phyloP scores from a whole-genome alignment of 2,113 vertebrate species.

The Collichthys lucidus region DNA sequence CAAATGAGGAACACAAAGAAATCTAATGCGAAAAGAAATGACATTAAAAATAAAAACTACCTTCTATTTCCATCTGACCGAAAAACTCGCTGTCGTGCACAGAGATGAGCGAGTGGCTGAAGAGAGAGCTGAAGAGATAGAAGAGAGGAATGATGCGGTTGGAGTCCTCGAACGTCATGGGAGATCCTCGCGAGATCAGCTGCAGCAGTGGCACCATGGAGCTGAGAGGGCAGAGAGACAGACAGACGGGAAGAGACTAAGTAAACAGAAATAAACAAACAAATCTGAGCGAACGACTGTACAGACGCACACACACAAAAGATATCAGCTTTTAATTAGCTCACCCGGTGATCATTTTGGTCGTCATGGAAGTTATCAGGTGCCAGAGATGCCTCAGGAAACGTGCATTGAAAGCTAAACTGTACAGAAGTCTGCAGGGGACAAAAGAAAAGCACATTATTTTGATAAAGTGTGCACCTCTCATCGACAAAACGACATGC shows the following conservation, averaged over 20 bases:
- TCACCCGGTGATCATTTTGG: constrained; percentile 98
- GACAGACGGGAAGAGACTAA: not conserved
- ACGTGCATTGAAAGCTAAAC: constrained; percentile 96
- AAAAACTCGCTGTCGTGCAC: constrained; percentile 99
- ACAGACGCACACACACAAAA: not conserved
- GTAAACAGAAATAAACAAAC: not conserved
- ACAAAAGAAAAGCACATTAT: constrained; percentile 30
- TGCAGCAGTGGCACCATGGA: constrained; percentile 96
- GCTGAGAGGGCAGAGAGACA: constrained; percentile 75
- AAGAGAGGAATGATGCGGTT: constrained; percentile 97
- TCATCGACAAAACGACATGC: constrained; percentile 18
- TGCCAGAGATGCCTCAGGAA: constrained; percentile 97
- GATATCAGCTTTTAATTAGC: constrained; percentile 38
- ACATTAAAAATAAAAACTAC: constrained; percentile 73
- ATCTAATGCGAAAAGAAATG: not conserved
- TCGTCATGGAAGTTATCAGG: constrained; percentile 98
- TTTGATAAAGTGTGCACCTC: not conserved
- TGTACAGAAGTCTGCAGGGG: constrained; percentile 94
- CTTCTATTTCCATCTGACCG: constrained; percentile 90
- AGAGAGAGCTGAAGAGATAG: constrained; percentile 98
- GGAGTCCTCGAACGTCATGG: constrained; percentile 96
- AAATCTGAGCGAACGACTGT: not conserved
- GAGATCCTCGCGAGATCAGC: constrained; percentile 95
- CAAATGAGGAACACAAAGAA: not conserved
- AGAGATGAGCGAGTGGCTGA: constrained; percentile 98